These are phyloP conservation scores for Spizaetus ornatus DNA, from an alignment of 2,113 vertebrate genomes.

Conservation along the genomic window DNA sequence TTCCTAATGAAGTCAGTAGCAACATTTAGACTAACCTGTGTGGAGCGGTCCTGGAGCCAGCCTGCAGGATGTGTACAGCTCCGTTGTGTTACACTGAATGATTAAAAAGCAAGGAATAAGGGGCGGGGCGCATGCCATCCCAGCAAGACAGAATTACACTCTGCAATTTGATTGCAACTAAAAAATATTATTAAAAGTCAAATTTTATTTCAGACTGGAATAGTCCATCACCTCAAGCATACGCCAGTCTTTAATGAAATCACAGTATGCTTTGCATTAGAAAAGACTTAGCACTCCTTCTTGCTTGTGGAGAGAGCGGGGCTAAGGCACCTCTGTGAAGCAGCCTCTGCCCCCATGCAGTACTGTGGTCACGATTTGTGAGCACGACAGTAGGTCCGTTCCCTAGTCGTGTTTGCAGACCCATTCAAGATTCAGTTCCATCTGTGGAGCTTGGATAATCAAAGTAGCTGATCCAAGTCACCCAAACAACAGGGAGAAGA, in stretches of 20 bases:
- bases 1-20: neutral
- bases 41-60: neutral
- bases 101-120: neutral
- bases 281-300: neutral
- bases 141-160: neutral
- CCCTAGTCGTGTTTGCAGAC: neutral
- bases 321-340: neutral
- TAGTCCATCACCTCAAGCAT: neutral
- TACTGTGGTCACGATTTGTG: neutral
- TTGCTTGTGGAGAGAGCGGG: neutral
- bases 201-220: neutral
- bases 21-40: neutral
- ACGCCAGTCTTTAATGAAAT: neutral
- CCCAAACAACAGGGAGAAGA: neutral
- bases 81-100: neutral
- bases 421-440: neutral
- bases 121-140: neutral
- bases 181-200: neutral
- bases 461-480: neutral
- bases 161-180: neutral
- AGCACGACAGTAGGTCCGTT: neutral
- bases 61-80: constrained; percentile 10
- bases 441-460: neutral
- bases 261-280: neutral
- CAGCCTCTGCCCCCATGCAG: neutral